Conservation (phyloP, 1,140 invertebrate genomes). For the Eumeta japonica region DNA sequence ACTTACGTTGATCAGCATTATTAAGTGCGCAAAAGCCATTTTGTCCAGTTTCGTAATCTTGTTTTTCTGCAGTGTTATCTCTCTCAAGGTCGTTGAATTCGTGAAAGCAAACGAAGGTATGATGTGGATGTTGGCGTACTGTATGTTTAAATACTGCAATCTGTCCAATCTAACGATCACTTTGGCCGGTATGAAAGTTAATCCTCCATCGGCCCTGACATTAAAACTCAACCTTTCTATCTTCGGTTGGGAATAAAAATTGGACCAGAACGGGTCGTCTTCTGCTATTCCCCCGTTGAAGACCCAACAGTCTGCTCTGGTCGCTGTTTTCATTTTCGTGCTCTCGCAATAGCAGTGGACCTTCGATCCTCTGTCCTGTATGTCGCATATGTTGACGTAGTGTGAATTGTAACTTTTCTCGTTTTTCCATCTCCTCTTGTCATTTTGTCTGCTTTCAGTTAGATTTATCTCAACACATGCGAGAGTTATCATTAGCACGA, state of each 20-base stretch:
- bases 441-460: slow-evolving; percentile 45
- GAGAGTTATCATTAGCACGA: slow-evolving; percentile 46
- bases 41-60: slow-evolving; percentile 64
- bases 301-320: slow-evolving; percentile 62
- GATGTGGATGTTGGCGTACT: slow-evolving; percentile 69
- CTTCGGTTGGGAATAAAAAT: slow-evolving; percentile 69
- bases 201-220: slow-evolving; percentile 63
- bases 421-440: slow-evolving; percentile 45
- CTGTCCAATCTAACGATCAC: slow-evolving; percentile 66
- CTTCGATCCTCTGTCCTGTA: slow-evolving; percentile 47
- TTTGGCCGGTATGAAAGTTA: slow-evolving; percentile 69
- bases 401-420: slow-evolving; percentile 38
- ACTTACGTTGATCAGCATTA: slow-evolving; percentile 63
- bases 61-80: slow-evolving; percentile 68
- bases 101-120: slow-evolving; percentile 70
- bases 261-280: slow-evolving; percentile 68
- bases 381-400: slow-evolving; percentile 52
- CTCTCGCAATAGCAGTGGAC: slow-evolving; percentile 54
- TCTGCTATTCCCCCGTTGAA: slow-evolving; percentile 64
- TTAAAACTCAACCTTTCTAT: slow-evolving; percentile 69
- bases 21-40: slow-evolving; percentile 69
- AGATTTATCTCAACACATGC: slow-evolving; percentile 46
- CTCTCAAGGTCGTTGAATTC: slow-evolving; percentile 65
- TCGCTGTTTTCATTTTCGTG: slow-evolving; percentile 44
- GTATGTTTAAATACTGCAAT: slow-evolving; percentile 65